Conservation (phyloP, 2,113 vertebrate species). For the Acrocephalus kingi region DNA sequence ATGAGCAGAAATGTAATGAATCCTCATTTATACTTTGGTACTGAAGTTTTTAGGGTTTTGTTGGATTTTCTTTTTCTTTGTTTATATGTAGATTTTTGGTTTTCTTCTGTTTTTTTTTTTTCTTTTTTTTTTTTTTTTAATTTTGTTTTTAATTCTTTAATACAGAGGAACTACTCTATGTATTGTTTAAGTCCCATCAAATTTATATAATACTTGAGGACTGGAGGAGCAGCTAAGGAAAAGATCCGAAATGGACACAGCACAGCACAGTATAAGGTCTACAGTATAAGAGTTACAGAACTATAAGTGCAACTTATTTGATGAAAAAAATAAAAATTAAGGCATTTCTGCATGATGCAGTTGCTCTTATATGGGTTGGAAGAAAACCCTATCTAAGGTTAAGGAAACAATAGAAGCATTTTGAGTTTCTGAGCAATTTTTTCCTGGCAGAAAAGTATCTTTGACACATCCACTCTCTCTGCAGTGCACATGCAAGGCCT, state of each 20-base stretch:
- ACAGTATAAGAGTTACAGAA: neutral
- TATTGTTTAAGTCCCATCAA: fast-evolving
- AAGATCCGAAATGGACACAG: neutral
- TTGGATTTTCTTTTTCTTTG: too few species aligned
- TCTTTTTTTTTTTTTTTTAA: neutral
- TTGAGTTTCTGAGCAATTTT: neutral
- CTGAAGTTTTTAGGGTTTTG: neutral
- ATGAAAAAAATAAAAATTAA: neutral
- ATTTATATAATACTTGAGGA: neutral
- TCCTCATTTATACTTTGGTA: neutral
- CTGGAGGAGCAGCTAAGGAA: neutral
- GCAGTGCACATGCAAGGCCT: fast-evolving
- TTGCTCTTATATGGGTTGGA: neutral
- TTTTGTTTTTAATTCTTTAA: neutral
- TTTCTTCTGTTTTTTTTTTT: too few species aligned
- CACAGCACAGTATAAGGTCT: fast-evolving
- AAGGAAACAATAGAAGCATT: neutral
- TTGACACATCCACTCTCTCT: neutral
- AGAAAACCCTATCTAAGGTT: neutral
- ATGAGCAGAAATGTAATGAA: neutral
- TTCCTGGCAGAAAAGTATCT: neutral
- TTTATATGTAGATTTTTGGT: too few species aligned
- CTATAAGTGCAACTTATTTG: fast-evolving
- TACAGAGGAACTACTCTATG: neutral
- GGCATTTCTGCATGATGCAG: neutral